A percentile compares a stretch with the other conserved stretches of the same genome.
These are phyloP conservation scores for Polydrusus cervinus DNA, from an alignment of 2,888 invertebrate genomes.

Conservation along the genomic window DNA sequence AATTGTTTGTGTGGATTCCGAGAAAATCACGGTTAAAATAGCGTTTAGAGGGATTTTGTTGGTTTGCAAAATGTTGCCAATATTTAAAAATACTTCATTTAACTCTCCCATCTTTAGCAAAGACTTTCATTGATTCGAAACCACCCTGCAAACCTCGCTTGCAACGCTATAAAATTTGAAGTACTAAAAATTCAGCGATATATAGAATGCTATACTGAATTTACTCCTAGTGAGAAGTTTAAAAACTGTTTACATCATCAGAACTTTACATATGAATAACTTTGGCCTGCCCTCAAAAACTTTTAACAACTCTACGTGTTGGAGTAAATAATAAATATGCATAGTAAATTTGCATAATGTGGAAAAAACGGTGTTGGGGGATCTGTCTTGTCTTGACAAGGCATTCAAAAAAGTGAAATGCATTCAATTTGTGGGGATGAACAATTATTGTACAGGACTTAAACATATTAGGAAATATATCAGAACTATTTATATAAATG, in stretches of 20 bases:
- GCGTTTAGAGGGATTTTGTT: too few species aligned
- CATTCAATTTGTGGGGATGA: background rate
- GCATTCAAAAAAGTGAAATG: background rate
- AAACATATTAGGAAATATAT: too few species aligned
- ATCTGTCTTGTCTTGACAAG: background rate
- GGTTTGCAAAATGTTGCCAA: too few species aligned
- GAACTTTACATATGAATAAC: conserved; percentile 16
- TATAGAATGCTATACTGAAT: background rate
- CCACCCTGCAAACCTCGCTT: background rate
- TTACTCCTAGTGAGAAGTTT: background rate
- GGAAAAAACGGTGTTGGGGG: background rate
- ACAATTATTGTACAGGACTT: too few species aligned
- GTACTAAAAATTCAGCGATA: background rate
- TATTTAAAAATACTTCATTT: too few species aligned
- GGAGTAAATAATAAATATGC: conserved; percentile 24
- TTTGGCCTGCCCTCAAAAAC: background rate
- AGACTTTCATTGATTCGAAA: too few species aligned
- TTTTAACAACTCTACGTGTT: background rate
- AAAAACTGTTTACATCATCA: conserved; percentile 16
- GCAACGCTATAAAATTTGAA: background rate
- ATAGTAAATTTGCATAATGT: conserved; percentile 3
- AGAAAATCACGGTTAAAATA: too few species aligned
- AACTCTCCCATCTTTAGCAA: too few species aligned
- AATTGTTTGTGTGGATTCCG: too few species aligned
- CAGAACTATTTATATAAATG: too few species aligned